These are phyloP conservation scores for Andrena camellia DNA, from an alignment of 2,888 invertebrate species.

Conservation along the genomic window DNA sequence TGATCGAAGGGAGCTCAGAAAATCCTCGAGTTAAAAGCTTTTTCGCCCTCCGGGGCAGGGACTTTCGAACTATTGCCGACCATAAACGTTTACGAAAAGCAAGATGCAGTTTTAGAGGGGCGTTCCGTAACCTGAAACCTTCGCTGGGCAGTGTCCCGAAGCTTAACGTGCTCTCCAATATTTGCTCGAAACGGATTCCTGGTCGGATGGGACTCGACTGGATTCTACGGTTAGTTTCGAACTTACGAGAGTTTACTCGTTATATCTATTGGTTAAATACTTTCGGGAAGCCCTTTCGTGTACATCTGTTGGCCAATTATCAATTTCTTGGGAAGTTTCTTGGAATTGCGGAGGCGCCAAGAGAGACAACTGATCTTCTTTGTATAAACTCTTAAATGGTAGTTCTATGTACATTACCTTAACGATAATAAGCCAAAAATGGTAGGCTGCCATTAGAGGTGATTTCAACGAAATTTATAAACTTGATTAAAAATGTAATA, in stretches of 20 bases:
- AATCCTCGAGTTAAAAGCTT: conserved; percentile 54
- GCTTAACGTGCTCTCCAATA: conserved; percentile 38
- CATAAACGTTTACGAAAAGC: conserved; percentile 56
- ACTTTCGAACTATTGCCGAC: conserved; percentile 51
- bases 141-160: conserved; percentile 27
- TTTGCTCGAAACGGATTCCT: conserved; percentile 27
- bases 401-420: background rate
- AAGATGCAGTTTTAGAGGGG: conserved; percentile 54
- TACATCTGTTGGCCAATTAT: background rate
- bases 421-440: too few species aligned
- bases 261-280: conserved; percentile 24
- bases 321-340: background rate
- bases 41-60: conserved; percentile 20
- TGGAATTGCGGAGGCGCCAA: background rate
- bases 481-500: too few species aligned
- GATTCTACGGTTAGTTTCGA: conserved; percentile 17
- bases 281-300: background rate
- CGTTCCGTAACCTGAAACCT: conserved; percentile 31
- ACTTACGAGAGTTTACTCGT: conserved; percentile 10
- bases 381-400: background rate
- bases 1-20: conserved; percentile 30
- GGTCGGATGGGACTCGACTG: conserved; percentile 28
- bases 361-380: background rate
- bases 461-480: too few species aligned
- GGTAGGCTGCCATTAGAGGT: too few species aligned